These are phyloP conservation scores for Peucedramus taeniatus DNA, from an alignment of 2,113 vertebrate genomes.

Conservation along the genomic window DNA sequence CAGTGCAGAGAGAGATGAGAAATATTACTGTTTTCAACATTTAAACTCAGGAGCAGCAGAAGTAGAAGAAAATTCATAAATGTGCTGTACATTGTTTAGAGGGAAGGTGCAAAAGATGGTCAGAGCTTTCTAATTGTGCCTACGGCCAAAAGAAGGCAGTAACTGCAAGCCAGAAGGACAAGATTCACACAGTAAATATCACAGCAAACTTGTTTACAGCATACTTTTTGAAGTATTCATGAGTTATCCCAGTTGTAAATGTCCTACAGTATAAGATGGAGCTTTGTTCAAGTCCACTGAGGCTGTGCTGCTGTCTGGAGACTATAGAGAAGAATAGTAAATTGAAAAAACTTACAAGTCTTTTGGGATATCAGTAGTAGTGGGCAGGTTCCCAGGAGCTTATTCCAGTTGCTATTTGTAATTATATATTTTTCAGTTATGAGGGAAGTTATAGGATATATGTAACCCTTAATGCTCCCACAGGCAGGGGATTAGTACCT, in stretches of 20 bases:
- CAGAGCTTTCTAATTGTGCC: neutral
- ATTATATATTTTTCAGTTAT: neutral
- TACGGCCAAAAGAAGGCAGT: neutral
- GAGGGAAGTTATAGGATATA: neutral
- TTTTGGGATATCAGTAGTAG: neutral
- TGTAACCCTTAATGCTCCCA: neutral
- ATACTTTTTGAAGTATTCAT: neutral
- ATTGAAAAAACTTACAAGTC: neutral
- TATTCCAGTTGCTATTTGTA: neutral
- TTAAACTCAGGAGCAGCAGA: neutral
- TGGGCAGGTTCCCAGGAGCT: neutral
- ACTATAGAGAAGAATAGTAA: neutral
- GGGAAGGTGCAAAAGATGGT: neutral
- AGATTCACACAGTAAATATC: neutral
- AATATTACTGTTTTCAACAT: neutral
- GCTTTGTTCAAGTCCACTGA: neutral
- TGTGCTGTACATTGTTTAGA: neutral
- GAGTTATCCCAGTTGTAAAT: neutral
- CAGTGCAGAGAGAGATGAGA: neutral
- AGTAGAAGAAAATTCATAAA: neutral
- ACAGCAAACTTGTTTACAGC: neutral
- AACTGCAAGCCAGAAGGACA: neutral
- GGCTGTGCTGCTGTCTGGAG: neutral
- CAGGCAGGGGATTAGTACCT: neutral
- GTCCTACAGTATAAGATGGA: neutral